A percentile compares a stretch with the other conserved stretches of the same genome.
Evolutionary conservation across 2,113 vertebrate genomes (phyloP).

Genomic region (Dasyurus viverrinus): DNA sequence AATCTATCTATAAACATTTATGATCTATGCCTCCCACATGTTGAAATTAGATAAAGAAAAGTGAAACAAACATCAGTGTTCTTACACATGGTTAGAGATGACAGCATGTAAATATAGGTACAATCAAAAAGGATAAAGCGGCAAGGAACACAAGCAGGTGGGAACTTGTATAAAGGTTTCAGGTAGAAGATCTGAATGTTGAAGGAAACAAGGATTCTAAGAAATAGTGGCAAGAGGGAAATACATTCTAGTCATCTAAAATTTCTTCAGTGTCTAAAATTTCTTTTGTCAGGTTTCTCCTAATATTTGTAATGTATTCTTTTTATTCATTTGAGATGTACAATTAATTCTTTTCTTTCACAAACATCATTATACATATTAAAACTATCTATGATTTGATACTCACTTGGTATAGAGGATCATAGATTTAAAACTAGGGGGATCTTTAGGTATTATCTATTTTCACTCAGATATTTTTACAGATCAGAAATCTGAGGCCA

Average conservation of each 20-base stretch:
- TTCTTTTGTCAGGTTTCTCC: not conserved
- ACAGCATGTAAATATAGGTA: not conserved
- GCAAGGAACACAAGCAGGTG: not conserved
- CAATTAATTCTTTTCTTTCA: not conserved
- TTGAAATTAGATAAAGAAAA: not conserved
- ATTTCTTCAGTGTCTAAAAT: not conserved
- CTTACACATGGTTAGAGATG: not conserved
- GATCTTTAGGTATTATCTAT: not conserved
- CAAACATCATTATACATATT: not conserved
- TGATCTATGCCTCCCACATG: not conserved
- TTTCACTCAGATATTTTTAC: not conserved
- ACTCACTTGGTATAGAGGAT: not conserved
- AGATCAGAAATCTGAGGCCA: not conserved
- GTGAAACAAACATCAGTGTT: not conserved
- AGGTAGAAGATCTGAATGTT: not conserved
- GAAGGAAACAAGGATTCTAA: not conserved
- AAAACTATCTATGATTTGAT: not conserved
- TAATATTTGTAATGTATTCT: not conserved
- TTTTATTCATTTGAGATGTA: not conserved
- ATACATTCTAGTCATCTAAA: not conserved
- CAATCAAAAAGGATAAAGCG: not conserved
- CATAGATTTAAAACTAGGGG: not conserved
- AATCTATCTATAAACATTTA: not conserved
- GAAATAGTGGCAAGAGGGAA: not conserved
- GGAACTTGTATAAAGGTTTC: not conserved